Conservation (phyloP, 92 coral and sea anemone species). For the Hydrozoanthus gracilis region DNA sequence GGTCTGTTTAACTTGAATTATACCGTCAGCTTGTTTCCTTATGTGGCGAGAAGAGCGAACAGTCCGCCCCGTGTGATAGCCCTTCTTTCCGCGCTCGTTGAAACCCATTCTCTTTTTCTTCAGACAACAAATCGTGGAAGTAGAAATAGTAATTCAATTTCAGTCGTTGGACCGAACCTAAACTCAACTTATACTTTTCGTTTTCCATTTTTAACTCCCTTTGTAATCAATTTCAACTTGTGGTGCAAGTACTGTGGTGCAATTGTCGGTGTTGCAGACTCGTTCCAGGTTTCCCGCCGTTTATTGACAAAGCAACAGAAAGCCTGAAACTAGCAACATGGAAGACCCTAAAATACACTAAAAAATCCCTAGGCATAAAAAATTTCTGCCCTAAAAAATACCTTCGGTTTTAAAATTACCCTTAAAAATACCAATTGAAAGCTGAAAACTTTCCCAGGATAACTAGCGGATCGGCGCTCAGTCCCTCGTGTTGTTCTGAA, state of each 20-base stretch:
- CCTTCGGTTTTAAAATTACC: too few species aligned
- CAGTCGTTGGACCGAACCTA: neutral
- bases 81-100: slow-evolving; percentile 75
- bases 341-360: too few species aligned
- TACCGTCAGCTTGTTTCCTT: neutral
- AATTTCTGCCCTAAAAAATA: too few species aligned
- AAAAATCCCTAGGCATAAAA: too few species aligned
- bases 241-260: slow-evolving; percentile 31
- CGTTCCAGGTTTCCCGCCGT: neutral
- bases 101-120: slow-evolving; percentile 62
- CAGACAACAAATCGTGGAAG: neutral
- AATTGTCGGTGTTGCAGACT: slow-evolving; percentile 6
- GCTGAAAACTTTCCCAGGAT: too few species aligned
- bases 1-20: slow-evolving; percentile 23
- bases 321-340: too few species aligned
- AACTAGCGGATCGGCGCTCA: too few species aligned
- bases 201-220: slow-evolving; percentile 38
- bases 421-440: too few species aligned
- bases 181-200: slow-evolving; percentile 7
- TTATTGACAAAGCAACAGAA: too few species aligned
- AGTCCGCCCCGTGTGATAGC: slow-evolving; percentile 77
- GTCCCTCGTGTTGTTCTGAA: too few species aligned
- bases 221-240: neutral
- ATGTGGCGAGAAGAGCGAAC: slow-evolving; percentile 48
- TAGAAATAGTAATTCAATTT: neutral